Conservation (phyloP, 2,113 vertebrate genomes). For the Tapirus terrestris region DNA sequence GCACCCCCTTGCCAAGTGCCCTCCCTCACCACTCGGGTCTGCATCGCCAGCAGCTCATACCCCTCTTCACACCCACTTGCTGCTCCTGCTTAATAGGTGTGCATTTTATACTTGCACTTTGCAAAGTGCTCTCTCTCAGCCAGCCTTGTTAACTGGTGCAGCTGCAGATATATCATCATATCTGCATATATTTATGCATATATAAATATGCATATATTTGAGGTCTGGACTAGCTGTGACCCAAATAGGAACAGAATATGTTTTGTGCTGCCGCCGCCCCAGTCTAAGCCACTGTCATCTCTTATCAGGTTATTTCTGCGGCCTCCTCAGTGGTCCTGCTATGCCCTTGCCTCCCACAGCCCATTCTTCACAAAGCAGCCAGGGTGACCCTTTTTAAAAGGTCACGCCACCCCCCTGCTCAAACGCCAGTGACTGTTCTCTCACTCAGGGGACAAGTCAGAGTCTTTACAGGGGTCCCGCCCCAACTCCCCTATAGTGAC, state of each 20-base stretch:
- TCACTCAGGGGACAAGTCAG: background rate
- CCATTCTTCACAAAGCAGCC: background rate
- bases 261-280: accelerated
- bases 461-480: background rate
- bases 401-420: accelerated
- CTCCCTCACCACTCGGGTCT: accelerated
- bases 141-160: background rate
- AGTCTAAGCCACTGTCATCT: background rate
- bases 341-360: accelerated
- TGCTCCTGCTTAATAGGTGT: background rate
- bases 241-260: background rate
- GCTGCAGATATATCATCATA: background rate
- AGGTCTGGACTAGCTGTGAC: background rate
- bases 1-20: accelerated
- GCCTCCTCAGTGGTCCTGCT: too few relatives aligned
- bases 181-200: too few relatives aligned
- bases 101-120: accelerated
- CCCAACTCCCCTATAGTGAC: background rate
- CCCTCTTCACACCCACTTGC: too few relatives aligned
- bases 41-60: accelerated
- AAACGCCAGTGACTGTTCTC: background rate
- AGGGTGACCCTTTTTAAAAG: background rate
- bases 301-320: background rate
- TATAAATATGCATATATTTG: background rate
- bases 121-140: background rate